These are phyloP conservation scores for Magallana nippona DNA, from an alignment of 2,888 invertebrate genomes.

Conservation along the genomic window DNA sequence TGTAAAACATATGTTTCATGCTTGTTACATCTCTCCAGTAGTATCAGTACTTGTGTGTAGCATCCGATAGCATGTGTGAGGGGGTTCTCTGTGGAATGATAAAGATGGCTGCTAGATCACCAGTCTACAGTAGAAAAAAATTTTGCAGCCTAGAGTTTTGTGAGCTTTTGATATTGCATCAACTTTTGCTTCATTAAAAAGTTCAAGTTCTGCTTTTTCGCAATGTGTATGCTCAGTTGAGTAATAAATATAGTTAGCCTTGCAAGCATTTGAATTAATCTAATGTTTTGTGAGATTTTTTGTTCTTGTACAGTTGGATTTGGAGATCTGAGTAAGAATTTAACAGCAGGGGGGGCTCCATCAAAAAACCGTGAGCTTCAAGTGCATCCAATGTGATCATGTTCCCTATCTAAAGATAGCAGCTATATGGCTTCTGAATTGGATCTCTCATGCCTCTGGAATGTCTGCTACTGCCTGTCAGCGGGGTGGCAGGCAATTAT, in stretches of 20 bases:
- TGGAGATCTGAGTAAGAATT: conserved; percentile 5
- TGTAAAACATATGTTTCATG: conserved; percentile 31
- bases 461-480: conserved; percentile 32
- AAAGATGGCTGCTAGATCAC: neutral
- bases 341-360: conserved; percentile 21
- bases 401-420: conserved; percentile 31
- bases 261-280: no score
- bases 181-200: no score
- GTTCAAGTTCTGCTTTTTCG: no score
- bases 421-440: conserved; percentile 25
- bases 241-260: no score
- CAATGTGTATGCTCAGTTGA: no score
- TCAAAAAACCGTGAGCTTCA: conserved; percentile 1
- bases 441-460: conserved; percentile 19
- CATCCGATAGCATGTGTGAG: neutral
- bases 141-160: no score
- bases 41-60: neutral
- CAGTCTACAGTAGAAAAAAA: no score
- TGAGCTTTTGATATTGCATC: no score
- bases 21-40: neutral
- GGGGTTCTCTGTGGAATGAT: conserved; percentile 8
- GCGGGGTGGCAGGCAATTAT: conserved; percentile 33
- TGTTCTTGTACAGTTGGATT: conserved; percentile 1
- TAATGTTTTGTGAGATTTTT: neutral
- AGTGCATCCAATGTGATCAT: conserved; percentile 25